phyloP scores from a whole-genome alignment of 2,113 vertebrate species.

The Rhea pennata region DNA sequence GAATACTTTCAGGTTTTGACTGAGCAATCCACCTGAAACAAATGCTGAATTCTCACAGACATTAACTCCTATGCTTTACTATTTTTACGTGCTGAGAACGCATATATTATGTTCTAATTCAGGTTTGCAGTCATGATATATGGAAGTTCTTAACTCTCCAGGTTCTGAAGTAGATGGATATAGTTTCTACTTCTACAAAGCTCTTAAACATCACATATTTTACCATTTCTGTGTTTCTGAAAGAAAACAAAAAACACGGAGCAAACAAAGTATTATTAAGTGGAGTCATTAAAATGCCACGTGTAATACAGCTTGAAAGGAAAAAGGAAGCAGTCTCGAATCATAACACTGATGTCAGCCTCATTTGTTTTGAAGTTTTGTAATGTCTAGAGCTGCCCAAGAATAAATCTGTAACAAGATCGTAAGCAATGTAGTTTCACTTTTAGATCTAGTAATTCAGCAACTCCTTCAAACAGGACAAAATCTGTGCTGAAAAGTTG shows the following conservation, averaged over 20 bases:
- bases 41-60: not conserved
- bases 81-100: not conserved
- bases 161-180: not conserved
- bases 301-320: not conserved
- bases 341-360: not conserved
- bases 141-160: conserved; percentile 14
- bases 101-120: not conserved
- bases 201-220: not conserved
- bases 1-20: not conserved
- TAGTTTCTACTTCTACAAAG: not conserved
- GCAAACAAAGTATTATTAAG: not conserved
- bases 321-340: conserved; percentile 15
- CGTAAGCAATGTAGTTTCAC: not conserved
- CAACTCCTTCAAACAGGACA: not conserved
- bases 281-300: not conserved
- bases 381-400: not conserved
- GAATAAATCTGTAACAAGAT: not conserved
- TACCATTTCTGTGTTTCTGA: not conserved
- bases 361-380: not conserved
- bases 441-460: not conserved
- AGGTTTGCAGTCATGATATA: not conserved
- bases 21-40: conserved; percentile 14
- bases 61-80: not conserved
- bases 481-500: not conserved
- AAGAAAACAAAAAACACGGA: not conserved